phyloP scores from a whole-genome alignment of 2,797 vertebrate species.

The Alosa sapidissima region DNA sequence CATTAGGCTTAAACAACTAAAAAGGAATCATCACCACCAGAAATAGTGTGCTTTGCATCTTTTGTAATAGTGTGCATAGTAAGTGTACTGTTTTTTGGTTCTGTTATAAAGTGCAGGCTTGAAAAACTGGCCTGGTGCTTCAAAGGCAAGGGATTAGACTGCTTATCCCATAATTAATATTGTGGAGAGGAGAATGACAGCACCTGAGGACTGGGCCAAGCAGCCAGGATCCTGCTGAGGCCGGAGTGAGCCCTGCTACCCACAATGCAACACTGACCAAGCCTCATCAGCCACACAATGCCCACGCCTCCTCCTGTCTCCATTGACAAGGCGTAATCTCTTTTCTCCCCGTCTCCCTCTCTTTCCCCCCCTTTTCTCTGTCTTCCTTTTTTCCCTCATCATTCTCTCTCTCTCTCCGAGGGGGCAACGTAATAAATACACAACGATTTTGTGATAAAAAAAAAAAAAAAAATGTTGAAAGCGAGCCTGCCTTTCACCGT shows the following conservation, averaged over 20 bases:
- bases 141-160: conserved; percentile 94
- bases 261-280: conserved; percentile 77
- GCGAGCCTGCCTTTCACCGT: conserved; percentile 59
- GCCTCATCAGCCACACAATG: conserved; percentile 72
- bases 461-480: conserved; percentile 60
- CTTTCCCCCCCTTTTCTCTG: conserved; percentile 16
- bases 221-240: conserved; percentile 84
- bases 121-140: conserved; percentile 87
- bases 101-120: conserved; percentile 85
- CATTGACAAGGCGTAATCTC: conserved; percentile 66
- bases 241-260: conserved; percentile 75
- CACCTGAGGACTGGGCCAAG: conserved; percentile 84
- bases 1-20: not conserved
- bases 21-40: not conserved
- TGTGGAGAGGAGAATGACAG: conserved; percentile 86
- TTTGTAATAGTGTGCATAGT: conserved; percentile 33
- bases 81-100: conserved; percentile 66
- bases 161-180: conserved; percentile 98
- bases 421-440: conserved; percentile 59
- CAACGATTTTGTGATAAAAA: conserved; percentile 59
- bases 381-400: not conserved
- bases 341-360: conserved; percentile 44
- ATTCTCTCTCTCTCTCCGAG: conserved; percentile 25
- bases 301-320: conserved; percentile 67
- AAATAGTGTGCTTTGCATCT: not conserved